These are phyloP conservation scores for Virgularia gustaviana DNA, from an alignment of 92 coral and sea anemone species.

Conservation along the genomic window DNA sequence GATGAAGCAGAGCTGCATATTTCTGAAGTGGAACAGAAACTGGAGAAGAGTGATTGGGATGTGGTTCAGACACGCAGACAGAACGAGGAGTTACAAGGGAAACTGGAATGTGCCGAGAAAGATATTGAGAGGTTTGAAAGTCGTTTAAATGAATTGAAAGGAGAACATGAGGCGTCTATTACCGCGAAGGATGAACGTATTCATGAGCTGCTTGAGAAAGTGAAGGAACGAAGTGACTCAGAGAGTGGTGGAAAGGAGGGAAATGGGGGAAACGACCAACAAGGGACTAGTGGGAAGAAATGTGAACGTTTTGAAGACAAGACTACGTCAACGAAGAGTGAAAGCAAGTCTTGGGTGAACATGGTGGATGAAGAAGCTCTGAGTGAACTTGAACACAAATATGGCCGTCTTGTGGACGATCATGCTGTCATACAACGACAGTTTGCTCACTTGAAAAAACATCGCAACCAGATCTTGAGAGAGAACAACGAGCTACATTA, in stretches of 20 bases:
- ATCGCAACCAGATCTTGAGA: conserved; percentile 85
- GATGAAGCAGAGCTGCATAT: conserved; percentile 79
- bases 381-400: conserved; percentile 59
- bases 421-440: conserved; percentile 64
- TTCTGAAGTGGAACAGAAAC: conserved; percentile 50
- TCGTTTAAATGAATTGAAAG: conserved; percentile 49
- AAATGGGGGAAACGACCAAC: background rate
- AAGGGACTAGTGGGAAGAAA: background rate
- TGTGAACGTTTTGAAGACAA: background rate
- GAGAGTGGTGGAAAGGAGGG: background rate
- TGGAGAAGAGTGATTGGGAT: conserved; percentile 54
- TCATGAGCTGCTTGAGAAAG: conserved; percentile 46
- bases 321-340: background rate
- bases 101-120: conserved; percentile 50
- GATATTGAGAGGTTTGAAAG: conserved; percentile 56
- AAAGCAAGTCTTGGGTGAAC: conserved; percentile 60
- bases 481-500: conserved; percentile 85
- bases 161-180: conserved; percentile 36
- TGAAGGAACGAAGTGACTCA: conserved; percentile 47
- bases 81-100: conserved; percentile 47
- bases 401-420: conserved; percentile 55
- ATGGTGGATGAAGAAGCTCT: conserved; percentile 51
- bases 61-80: conserved; percentile 46
- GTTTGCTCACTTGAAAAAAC: conserved; percentile 80
- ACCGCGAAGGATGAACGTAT: conserved; percentile 46